Evolutionary conservation across 2,797 vertebrate genomes (phyloP).

Genomic region (Leuciscus waleckii): DNA sequence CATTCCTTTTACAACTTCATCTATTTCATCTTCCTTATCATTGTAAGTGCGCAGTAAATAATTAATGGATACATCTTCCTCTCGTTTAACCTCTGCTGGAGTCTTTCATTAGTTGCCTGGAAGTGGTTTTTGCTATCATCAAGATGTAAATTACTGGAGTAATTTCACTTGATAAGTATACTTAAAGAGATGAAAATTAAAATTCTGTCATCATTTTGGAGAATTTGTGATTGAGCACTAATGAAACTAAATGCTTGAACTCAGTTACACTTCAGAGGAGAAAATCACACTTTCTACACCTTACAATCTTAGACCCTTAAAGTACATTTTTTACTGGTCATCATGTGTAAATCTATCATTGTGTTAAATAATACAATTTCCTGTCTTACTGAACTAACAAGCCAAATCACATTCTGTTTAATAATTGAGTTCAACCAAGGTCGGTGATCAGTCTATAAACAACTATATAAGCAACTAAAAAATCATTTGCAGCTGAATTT

Average conservation of each 20-base stretch:
- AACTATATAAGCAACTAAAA: neutral
- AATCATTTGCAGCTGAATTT: neutral
- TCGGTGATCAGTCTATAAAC: neutral
- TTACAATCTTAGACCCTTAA: neutral
- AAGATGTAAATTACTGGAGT: constrained; percentile 20
- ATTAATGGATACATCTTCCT: constrained; percentile 3
- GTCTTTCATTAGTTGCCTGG: constrained; percentile 24
- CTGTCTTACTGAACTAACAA: neutral
- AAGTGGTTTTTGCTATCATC: constrained; percentile 16
- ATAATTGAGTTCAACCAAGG: neutral
- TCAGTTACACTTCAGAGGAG: neutral
- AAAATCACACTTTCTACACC: neutral
- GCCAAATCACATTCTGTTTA: neutral
- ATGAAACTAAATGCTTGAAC: neutral
- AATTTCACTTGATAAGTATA: neutral
- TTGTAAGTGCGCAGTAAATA: constrained; percentile 70
- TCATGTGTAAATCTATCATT: neutral
- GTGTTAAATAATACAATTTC: neutral
- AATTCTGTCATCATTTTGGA: neutral
- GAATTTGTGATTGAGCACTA: neutral
- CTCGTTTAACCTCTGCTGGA: constrained; percentile 12
- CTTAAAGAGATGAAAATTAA: neutral
- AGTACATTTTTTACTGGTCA: neutral
- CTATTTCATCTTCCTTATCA: constrained; percentile 84
- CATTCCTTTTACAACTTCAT: constrained; percentile 90